Base-by-base conservation (phyloP, 2,113 vertebrate genomes). In the Tetrax tetrax region DNA sequence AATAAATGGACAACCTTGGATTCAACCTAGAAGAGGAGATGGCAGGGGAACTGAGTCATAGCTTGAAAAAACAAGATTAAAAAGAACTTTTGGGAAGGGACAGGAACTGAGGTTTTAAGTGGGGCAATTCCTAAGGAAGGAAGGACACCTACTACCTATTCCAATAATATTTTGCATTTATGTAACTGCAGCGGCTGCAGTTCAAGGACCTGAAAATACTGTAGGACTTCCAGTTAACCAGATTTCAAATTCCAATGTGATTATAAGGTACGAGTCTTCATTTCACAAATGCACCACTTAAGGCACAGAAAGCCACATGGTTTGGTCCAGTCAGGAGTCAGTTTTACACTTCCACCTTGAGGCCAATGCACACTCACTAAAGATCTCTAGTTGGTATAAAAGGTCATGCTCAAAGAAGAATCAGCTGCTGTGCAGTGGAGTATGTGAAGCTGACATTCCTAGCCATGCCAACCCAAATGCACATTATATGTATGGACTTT, bases 71-170 rank as follows among this genome's bases (percentile, higher is more conserved):
- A 74, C 70, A 95, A 93, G 79, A 83, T 56, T 65, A 70, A 96
- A 96, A 90, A 75, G 89, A 83, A 78, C 74, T 89, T 95, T 94
- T 86, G 91, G 87, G 85, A 93, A 68, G 29, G 77, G 71, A 87
- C 89, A 95, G 94, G 88, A 97, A 85, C 87, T 96, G 91, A 91
- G 51, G 92, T 95, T 96, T 95, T 78, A 89, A 96, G 83, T 87
- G 68, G 95, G 94, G 89, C 89, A 89, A 96, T 97, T 96, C 89
- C 83, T 84, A 96, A 97, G 96, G 95, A 96, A 97, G 96, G 96
- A 97, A 97, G 85, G 95, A 97, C 94, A 97, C 89, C 95, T 96
- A 96, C 94, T 95, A 97, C 96, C 93, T 91, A 94, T 84, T 87
- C 77, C 94, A 96, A 96, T 95, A 93, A 95, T 95, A 95, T 84